phyloP scores from a whole-genome alignment of 2,113 vertebrate species.

The Lycaon pictus region DNA sequence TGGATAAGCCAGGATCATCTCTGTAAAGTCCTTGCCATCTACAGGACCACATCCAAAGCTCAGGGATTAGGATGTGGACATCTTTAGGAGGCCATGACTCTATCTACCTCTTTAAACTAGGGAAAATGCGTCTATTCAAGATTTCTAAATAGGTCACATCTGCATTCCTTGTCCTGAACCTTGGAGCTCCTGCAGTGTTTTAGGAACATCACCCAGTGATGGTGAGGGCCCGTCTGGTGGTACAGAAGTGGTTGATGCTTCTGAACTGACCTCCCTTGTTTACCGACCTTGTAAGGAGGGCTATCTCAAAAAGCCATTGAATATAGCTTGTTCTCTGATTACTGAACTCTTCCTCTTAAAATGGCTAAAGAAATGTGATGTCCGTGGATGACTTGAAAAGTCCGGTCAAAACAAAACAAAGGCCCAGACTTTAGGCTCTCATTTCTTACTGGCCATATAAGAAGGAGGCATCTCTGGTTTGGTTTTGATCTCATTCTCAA shows the following conservation, averaged over 20 bases:
- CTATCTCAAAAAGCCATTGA: fast-evolving
- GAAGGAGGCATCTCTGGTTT: neutral
- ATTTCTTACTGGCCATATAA: too few relatives aligned
- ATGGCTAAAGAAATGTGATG: too few relatives aligned
- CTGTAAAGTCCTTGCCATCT: fast-evolving
- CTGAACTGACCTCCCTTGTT: neutral
- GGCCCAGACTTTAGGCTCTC: fast-evolving
- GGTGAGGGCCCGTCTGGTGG: fast-evolving
- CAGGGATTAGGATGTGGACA: fast-evolving
- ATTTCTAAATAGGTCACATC: neutral
- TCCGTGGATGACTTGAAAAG: neutral
- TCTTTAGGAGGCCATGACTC: neutral
- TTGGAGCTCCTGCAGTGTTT: fast-evolving
- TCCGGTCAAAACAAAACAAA: neutral
- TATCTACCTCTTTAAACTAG: neutral
- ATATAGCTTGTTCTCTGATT: neutral
- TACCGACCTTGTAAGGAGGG: fast-evolving
- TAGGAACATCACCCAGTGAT: neutral
- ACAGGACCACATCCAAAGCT: fast-evolving
- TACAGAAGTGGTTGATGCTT: neutral
- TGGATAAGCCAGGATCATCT: neutral
- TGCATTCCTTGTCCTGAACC: neutral
- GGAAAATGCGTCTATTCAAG: neutral
- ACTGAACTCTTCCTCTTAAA: neutral
- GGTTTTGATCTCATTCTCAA: neutral